These are phyloP conservation scores for Cirrhinus mrigala DNA, from an alignment of 2,797 vertebrate species.

Conservation along the genomic window DNA sequence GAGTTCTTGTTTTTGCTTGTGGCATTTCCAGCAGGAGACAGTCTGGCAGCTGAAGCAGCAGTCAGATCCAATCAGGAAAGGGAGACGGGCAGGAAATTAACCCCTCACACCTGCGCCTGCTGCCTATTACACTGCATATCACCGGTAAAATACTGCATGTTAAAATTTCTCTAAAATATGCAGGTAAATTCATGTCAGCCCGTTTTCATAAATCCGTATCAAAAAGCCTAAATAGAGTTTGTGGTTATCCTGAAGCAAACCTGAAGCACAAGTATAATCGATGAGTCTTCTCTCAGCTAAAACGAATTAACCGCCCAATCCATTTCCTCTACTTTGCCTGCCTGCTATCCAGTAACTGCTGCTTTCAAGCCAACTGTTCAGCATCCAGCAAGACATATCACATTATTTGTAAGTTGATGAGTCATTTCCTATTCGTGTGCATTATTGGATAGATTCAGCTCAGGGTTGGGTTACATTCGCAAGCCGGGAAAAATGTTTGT, in stretches of 20 bases:
- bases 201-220: slow-evolving; percentile 11
- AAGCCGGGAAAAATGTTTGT: slow-evolving; percentile 18
- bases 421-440: slow-evolving; percentile 51
- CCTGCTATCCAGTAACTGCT: slow-evolving; percentile 56
- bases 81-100: not conserved
- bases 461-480: slow-evolving; percentile 17
- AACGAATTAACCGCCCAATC: slow-evolving; percentile 40
- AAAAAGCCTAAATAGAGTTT: not conserved
- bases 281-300: slow-evolving; percentile 39
- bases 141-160: not conserved
- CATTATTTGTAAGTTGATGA: slow-evolving; percentile 57
- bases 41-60: not conserved
- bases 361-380: slow-evolving; percentile 40
- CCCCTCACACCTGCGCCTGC: slow-evolving; percentile 6
- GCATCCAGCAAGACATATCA: slow-evolving; percentile 47
- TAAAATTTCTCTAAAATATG: not conserved
- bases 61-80: slow-evolving; percentile 31
- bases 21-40: slow-evolving; percentile 13
- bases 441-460: slow-evolving; percentile 43
- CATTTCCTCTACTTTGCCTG: slow-evolving; percentile 32
- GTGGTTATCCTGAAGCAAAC: slow-evolving; percentile 1
- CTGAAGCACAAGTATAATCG: slow-evolving; percentile 19
- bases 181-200: not conserved
- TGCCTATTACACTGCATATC: not conserved
- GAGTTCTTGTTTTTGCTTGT: slow-evolving; percentile 12